Percentiles rank a stretch among this genome's conserved stretches.
These are phyloP conservation scores for Apamea monoglypha DNA, from an alignment of 2,888 invertebrate species.

Conservation along the genomic window DNA sequence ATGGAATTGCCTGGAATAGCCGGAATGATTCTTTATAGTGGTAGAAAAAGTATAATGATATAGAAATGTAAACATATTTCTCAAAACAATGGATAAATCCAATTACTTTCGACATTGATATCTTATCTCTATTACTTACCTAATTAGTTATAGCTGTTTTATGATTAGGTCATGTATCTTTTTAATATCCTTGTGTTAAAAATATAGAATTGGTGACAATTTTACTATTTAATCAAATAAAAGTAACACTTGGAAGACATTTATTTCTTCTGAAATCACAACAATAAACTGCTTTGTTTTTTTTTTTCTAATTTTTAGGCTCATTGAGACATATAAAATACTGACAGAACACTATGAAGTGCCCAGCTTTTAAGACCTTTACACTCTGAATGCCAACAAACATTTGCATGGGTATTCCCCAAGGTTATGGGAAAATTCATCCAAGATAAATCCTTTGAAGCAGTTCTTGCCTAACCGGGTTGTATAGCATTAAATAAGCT, in stretches of 20 bases:
- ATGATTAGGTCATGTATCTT: neutral
- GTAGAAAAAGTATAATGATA: neutral
- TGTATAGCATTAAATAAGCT: too few species aligned
- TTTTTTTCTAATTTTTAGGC: too few species aligned
- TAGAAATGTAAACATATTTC: slow-evolving; percentile 37
- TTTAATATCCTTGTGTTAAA: neutral
- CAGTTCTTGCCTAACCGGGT: too few species aligned
- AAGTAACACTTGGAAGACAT: too few species aligned
- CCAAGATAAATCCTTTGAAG: too few species aligned
- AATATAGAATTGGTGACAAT: neutral
- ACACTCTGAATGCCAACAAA: too few species aligned
- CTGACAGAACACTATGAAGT: too few species aligned
- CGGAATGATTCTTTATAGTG: neutral
- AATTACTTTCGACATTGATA: slow-evolving; percentile 61
- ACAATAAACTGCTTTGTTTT: neutral
- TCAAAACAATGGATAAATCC: slow-evolving; percentile 24
- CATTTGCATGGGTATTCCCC: too few species aligned
- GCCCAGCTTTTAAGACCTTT: too few species aligned
- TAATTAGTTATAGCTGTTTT: slow-evolving; percentile 16
- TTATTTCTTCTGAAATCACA: neutral
- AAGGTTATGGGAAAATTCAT: too few species aligned
- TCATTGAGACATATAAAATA: too few species aligned
- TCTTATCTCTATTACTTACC: slow-evolving; percentile 44
- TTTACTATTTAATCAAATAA: neutral
- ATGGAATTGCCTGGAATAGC: neutral